Evolutionary conservation across 2,113 vertebrate species (phyloP).

Genomic region (Vidua chalybeata): DNA sequence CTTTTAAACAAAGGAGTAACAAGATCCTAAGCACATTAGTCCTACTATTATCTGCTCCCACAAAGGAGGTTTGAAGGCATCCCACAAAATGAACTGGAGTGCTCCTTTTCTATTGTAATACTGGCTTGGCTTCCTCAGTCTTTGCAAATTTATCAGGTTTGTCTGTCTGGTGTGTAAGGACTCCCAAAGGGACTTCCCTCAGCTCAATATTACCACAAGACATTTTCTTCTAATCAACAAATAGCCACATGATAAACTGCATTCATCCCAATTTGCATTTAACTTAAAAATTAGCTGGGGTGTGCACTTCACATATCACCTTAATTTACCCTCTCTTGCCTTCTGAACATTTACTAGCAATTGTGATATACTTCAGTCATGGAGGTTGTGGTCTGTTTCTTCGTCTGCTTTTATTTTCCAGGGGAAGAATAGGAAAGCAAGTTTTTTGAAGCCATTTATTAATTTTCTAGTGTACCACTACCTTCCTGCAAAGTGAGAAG

Average conservation of each 20-base stretch:
- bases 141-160: background rate
- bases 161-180: background rate
- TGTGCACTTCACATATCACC: background rate
- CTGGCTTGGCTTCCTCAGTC: background rate
- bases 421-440: background rate
- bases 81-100: background rate
- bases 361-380: background rate
- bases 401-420: conserved; percentile 19
- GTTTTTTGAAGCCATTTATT: conserved; percentile 14
- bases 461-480: conserved; percentile 1
- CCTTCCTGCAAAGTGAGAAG: conserved; percentile 6
- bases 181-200: background rate
- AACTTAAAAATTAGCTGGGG: background rate
- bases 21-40: background rate
- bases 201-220: background rate
- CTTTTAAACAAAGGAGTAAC: background rate
- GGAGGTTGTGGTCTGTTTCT: background rate
- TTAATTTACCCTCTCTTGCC: background rate
- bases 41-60: rapidly evolving
- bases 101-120: background rate
- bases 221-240: background rate
- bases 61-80: background rate
- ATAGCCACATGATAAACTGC: background rate
- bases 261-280: background rate
- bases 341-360: background rate